phyloP scores from a whole-genome alignment of 2,113 vertebrate species.

The Columba livia region DNA sequence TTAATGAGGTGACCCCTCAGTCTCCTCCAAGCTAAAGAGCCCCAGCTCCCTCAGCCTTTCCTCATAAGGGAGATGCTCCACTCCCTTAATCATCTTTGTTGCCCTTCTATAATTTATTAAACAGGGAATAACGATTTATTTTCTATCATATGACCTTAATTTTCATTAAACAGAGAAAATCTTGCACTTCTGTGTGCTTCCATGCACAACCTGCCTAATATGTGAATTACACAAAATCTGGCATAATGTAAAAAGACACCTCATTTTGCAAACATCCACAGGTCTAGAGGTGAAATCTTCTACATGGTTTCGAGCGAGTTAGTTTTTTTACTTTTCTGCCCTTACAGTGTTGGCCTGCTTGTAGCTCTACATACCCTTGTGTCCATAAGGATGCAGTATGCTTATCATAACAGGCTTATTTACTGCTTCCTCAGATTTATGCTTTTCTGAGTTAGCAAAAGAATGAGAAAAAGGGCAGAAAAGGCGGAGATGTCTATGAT shows the following conservation, averaged over 20 bases:
- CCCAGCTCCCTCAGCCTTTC: too few species aligned
- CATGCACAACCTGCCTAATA: rapidly evolving
- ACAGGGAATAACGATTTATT: not conserved
- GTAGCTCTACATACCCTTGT: not conserved
- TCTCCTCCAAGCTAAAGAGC: too few species aligned
- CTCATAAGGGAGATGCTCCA: too few species aligned
- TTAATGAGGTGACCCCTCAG: too few species aligned
- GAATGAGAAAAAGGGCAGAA: not conserved
- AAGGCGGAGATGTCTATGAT: not conserved
- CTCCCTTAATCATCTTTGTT: too few species aligned
- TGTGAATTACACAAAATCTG: not conserved
- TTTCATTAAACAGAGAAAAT: not conserved
- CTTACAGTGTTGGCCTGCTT: not conserved
- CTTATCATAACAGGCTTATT: not conserved
- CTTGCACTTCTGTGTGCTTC: not conserved
- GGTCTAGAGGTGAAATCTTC: not conserved
- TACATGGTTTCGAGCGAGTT: not conserved
- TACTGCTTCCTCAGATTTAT: not conserved
- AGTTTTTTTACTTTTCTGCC: not conserved
- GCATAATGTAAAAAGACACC: not conserved
- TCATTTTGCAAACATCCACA: not conserved
- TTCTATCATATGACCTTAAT: not conserved
- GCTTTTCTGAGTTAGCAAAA: not conserved
- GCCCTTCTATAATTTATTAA: not conserved
- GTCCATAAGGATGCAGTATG: not conserved